A percentile compares a stretch with the other conserved stretches of the same genome.
phyloP scores from a whole-genome alignment of 1,140 invertebrate genomes.

The Hycleus phaleratus region DNA sequence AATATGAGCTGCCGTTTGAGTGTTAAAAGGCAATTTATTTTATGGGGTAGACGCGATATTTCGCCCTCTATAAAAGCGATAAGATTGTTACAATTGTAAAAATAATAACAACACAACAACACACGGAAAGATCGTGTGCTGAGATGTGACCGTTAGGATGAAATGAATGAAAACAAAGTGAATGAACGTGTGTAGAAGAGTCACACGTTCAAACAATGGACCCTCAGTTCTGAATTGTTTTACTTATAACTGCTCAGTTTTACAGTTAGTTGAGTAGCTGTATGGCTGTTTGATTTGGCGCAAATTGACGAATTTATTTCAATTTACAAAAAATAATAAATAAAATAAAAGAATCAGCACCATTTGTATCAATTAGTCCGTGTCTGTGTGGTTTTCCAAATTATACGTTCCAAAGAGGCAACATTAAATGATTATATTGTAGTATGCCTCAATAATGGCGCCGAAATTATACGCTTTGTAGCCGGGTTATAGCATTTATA shows the following conservation, averaged over 20 bases:
- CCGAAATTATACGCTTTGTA: constrained; percentile 1
- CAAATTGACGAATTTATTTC: background rate
- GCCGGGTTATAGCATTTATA: too few species aligned
- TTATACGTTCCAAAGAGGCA: background rate
- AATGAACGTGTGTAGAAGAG: constrained; percentile 14
- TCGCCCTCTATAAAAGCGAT: too few species aligned
- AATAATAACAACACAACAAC: too few species aligned
- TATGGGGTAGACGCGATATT: too few species aligned
- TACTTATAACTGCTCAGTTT: constrained; percentile 16
- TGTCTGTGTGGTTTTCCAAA: background rate
- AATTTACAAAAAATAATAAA: constrained; percentile 5
- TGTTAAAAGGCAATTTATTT: too few species aligned
- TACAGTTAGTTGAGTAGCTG: constrained; percentile 11
- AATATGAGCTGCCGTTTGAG: too few species aligned
- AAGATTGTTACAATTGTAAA: too few species aligned
- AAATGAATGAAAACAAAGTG: constrained; percentile 22
- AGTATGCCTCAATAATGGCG: constrained; percentile 3
- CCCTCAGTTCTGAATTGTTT: constrained; percentile 20
- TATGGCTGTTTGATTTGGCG: constrained; percentile 5
- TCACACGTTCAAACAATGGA: constrained; percentile 25
- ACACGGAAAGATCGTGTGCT: too few species aligned
- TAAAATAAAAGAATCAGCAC: constrained; percentile 1
- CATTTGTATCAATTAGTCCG: constrained; percentile 8
- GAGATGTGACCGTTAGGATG: constrained; percentile 11
- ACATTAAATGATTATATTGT: constrained; percentile 1